Evolutionary conservation across 2,797 vertebrate genomes (phyloP).

Genomic region (Bradypodion ventrale): DNA sequence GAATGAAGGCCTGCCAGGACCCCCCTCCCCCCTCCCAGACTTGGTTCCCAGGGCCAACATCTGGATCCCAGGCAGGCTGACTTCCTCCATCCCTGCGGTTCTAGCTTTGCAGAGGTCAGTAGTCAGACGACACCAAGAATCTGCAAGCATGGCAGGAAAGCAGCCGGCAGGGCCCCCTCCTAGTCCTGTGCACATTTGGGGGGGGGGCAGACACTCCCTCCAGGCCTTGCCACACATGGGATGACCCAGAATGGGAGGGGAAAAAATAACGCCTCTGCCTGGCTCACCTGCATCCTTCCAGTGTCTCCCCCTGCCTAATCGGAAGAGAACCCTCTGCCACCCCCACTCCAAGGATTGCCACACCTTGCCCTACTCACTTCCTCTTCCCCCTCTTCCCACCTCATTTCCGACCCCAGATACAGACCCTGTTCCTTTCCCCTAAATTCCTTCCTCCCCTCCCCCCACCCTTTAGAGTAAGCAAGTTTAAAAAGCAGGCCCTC

Average conservation of each 20-base stretch:
- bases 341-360: not conserved
- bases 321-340: not conserved
- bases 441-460: not conserved
- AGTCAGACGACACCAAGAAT: not conserved
- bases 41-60: too few relatives aligned
- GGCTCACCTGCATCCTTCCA: fast-evolving
- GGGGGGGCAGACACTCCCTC: too few relatives aligned
- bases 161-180: fast-evolving
- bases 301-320: not conserved
- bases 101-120: too few relatives aligned
- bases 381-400: not conserved
- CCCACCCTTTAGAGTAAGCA: too few relatives aligned
- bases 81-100: not conserved
- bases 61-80: not conserved
- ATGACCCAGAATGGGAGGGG: not conserved
- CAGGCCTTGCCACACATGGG: not conserved
- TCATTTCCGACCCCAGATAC: not conserved
- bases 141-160: not conserved
- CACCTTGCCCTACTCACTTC: not conserved
- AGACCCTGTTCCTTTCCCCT: not conserved
- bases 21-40: not conserved
- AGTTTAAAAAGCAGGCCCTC: too few relatives aligned
- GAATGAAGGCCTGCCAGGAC: not conserved
- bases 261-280: too few relatives aligned
- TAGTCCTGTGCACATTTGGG: not conserved